These are phyloP conservation scores for Augochlorella aurata DNA, from an alignment of 2,888 invertebrate species.

Conservation along the genomic window DNA sequence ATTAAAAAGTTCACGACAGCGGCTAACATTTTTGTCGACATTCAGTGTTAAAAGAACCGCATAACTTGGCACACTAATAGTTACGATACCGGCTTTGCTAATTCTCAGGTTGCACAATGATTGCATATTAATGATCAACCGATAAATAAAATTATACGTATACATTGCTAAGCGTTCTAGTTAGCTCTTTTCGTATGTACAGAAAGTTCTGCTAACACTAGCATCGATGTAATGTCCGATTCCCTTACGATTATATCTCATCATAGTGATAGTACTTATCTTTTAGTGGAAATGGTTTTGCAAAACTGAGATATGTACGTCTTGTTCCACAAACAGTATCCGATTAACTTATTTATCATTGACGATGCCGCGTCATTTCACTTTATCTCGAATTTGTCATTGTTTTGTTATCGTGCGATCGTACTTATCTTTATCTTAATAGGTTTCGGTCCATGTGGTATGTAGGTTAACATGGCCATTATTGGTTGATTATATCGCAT, in stretches of 20 bases:
- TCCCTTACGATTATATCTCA: not conserved
- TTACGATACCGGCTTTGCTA: slow-evolving; percentile 37
- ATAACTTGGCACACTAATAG: slow-evolving; percentile 16
- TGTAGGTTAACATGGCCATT: slow-evolving; percentile 51
- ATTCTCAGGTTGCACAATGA: slow-evolving; percentile 37
- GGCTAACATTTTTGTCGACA: not conserved
- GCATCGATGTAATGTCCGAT: not conserved
- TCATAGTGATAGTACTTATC: not conserved
- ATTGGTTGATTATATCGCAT: slow-evolving; percentile 56
- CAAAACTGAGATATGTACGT: not conserved
- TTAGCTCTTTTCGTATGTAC: not conserved
- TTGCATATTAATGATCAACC: slow-evolving; percentile 34
- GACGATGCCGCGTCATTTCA: not conserved
- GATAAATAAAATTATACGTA: slow-evolving; percentile 30
- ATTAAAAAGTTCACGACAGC: too few species aligned
- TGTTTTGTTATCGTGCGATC: slow-evolving; percentile 36
- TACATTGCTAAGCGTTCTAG: slow-evolving; percentile 4
- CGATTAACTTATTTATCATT: not conserved
- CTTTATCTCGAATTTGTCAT: slow-evolving; percentile 45
- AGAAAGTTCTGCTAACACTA: not conserved
- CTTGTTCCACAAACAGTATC: not conserved
- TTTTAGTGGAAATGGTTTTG: not conserved
- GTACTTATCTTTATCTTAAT: slow-evolving; percentile 46
- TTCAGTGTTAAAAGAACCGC: slow-evolving; percentile 4
- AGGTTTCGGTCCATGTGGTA: slow-evolving; percentile 17